These are phyloP conservation scores for Typhlichthys eigenmanni DNA, from an alignment of 2,797 vertebrate genomes.

Conservation along the genomic window DNA sequence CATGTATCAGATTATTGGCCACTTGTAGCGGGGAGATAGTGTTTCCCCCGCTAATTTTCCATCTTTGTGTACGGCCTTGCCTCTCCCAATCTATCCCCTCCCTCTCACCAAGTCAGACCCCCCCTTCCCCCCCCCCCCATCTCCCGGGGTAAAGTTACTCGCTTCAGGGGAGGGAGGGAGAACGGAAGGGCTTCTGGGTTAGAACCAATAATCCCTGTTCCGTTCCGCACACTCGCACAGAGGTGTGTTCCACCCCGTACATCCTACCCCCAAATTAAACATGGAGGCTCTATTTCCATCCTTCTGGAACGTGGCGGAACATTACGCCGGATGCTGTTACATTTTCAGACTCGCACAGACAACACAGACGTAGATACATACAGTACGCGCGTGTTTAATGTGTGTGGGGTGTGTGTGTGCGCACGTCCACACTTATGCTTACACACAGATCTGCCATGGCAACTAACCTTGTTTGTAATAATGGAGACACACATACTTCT, in stretches of 20 bases:
- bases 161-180: constrained; percentile 9
- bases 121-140: constrained; percentile 16
- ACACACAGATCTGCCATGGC: background rate
- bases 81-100: constrained; percentile 38
- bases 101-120: constrained; percentile 22
- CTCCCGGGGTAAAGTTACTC: constrained; percentile 52
- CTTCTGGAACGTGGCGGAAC: background rate
- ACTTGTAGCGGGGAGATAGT: constrained; percentile 47
- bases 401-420: background rate
- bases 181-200: constrained; percentile 38
- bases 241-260: constrained; percentile 30
- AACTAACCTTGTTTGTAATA: constrained; percentile 43
- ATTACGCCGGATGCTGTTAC: background rate
- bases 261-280: constrained; percentile 4
- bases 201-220: constrained; percentile 53
- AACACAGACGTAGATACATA: background rate
- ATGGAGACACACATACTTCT: constrained; percentile 33
- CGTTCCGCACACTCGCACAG: constrained; percentile 39
- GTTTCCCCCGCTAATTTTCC: constrained; percentile 62
- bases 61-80: constrained; percentile 30
- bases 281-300: background rate
- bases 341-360: background rate
- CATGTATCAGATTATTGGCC: constrained; percentile 60
- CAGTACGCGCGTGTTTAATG: background rate
- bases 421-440: background rate